Evolutionary conservation across 2,797 vertebrate genomes (phyloP), one percentile per base, ranked within the genome.

Genomic region (Danio aesculapii): DNA sequence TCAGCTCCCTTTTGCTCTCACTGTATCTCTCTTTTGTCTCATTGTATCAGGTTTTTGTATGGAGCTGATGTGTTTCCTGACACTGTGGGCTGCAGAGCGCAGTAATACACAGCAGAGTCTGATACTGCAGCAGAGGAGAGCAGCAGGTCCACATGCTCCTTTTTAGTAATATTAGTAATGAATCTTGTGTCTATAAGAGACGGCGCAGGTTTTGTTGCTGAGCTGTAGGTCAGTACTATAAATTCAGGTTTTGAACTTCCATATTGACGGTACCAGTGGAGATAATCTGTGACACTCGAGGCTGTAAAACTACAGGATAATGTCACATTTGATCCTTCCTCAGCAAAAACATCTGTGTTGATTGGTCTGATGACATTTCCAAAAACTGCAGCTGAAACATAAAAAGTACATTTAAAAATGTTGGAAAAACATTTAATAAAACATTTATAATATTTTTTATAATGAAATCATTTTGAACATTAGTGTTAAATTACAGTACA

Each of bases 361-460:
- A 44, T 9, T 21, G 53, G 70, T 21, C 11, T 58, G 8, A 74
- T 75, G 69, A 72, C n/a, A 39, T 75, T 62, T 75, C 57, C 72
- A 49, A 75, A 61, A 8, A 8, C 19, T 16, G 16, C 12, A 16
- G 44, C 72, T 75, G 72, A 75, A 75, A 75, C 30, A 53, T 30
- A 1, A 58, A 75, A 6, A 14, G 44, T 61, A 3, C 2, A 71
- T 12, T 0, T 63, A 8, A 47, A 4, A 19, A 0, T 3, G 30
- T 30, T 30, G 3, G 30, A 30, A 1, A 3, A n/a, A n/a, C n/a
- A n/a, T n/a, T n/a, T n/a, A n/a, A n/a, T n/a, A n/a, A n/a, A n/a
- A n/a, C n/a, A n/a, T n/a, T n/a, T n/a, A n/a, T n/a, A n/a, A n/a
- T n/a, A n/a, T n/a, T 30, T 30, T 30, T 30, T 30, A 30, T 1